Percentiles rank a stretch among this genome's conserved stretches.
phyloP scores from a whole-genome alignment of 2,888 invertebrate species.

The Eremobia ochroleuca region DNA sequence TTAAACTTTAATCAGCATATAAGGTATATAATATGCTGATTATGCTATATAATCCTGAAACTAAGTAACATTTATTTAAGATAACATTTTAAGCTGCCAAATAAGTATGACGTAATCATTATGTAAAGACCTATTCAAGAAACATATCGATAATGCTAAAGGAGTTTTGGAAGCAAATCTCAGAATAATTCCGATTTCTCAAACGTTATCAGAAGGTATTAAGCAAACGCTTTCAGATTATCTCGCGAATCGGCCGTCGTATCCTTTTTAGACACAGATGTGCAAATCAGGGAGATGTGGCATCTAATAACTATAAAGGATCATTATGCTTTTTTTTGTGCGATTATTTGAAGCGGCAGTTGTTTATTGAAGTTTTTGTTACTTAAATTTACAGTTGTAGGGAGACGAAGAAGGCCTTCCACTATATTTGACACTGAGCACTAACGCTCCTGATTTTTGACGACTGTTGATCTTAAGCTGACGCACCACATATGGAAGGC shows the following conservation, averaged over 20 bases:
- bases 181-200: constrained; percentile 68
- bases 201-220: constrained; percentile 70
- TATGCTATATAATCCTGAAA: neutral
- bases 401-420: neutral
- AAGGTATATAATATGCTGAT: neutral
- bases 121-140: neutral
- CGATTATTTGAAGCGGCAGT: neutral
- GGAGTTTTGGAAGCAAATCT: constrained; percentile 41
- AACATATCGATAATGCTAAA: constrained; percentile 12
- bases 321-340: neutral
- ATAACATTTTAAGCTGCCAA: neutral
- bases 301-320: neutral
- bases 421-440: neutral
- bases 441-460: neutral
- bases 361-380: neutral
- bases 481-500: neutral
- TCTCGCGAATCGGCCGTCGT: constrained; percentile 49
- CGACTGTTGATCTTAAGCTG: too few species aligned
- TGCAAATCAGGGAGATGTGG: constrained; percentile 10
- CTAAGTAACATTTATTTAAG: neutral
- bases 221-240: constrained; percentile 68
- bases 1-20: neutral
- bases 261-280: constrained; percentile 17
- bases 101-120: constrained; percentile 4
- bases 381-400: neutral